phyloP scores from a whole-genome alignment of 2,113 vertebrate genomes.

The Pitta sordida region DNA sequence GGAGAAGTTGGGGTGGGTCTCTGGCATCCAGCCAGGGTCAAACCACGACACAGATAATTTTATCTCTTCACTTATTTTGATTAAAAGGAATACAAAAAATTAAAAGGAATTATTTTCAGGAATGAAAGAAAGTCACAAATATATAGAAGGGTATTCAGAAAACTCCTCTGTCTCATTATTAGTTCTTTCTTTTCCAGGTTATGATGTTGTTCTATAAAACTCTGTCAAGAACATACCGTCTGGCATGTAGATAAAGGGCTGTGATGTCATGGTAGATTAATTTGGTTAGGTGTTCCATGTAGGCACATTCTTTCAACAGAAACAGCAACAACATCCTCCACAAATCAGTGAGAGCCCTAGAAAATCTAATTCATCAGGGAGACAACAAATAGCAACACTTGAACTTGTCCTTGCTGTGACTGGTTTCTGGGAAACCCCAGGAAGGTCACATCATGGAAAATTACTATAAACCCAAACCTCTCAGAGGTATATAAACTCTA shows the following conservation, averaged over 20 bases:
- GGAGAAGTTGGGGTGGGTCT: no score
- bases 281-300: fast-evolving
- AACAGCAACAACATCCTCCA: neutral
- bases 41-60: neutral
- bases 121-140: neutral
- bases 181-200: neutral
- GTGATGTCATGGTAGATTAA: neutral
- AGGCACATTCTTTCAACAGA: neutral
- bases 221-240: neutral
- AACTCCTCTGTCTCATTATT: neutral
- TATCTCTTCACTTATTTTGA: neutral
- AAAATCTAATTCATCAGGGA: fast-evolving
- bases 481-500: neutral
- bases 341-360: neutral
- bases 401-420: fast-evolving
- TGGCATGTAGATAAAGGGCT: neutral
- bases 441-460: neutral
- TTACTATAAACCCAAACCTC: no score
- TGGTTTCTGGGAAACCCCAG: neutral
- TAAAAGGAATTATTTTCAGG: neutral
- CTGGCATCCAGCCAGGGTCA: no score
- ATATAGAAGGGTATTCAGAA: neutral
- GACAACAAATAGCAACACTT: neutral
- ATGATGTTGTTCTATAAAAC: neutral
- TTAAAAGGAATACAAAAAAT: neutral